Evolutionary conservation across 2,113 vertebrate species (phyloP).

Genomic region (Mormyrus iriodes): DNA sequence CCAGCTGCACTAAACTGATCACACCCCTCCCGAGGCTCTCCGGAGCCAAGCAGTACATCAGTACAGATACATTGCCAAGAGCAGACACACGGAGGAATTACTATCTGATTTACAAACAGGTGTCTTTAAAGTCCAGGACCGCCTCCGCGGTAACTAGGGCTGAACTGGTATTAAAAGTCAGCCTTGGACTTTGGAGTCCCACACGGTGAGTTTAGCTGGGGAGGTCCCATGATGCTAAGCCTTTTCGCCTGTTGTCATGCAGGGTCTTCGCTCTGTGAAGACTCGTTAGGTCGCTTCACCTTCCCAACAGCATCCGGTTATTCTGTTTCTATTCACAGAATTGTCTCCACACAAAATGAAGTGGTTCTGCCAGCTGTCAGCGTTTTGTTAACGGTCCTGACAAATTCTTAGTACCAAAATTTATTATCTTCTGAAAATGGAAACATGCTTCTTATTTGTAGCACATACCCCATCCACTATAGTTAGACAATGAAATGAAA

Average conservation of each 20-base stretch:
- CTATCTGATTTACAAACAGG: background rate
- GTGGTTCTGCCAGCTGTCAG: background rate
- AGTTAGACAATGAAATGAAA: background rate
- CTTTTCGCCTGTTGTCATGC: background rate
- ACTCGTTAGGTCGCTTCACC: background rate
- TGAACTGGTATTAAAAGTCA: too few relatives aligned
- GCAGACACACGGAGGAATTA: background rate
- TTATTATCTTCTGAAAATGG: background rate
- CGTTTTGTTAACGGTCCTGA: background rate
- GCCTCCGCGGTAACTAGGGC: background rate
- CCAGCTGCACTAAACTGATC: background rate
- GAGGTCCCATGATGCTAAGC: too few relatives aligned
- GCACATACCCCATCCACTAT: background rate
- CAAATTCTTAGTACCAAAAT: background rate
- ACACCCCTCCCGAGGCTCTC: background rate
- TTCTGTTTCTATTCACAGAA: background rate
- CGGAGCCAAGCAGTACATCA: background rate
- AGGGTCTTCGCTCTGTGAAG: background rate
- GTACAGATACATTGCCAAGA: background rate
- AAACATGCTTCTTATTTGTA: background rate
- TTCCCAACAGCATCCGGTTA: background rate
- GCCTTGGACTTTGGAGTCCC: too few relatives aligned
- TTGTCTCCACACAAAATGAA: background rate
- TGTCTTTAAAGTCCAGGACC: background rate
- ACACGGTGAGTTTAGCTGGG: too few relatives aligned